Base-by-base conservation (phyloP, 2,888 invertebrate genomes). In the Portevinia maculata region DNA sequence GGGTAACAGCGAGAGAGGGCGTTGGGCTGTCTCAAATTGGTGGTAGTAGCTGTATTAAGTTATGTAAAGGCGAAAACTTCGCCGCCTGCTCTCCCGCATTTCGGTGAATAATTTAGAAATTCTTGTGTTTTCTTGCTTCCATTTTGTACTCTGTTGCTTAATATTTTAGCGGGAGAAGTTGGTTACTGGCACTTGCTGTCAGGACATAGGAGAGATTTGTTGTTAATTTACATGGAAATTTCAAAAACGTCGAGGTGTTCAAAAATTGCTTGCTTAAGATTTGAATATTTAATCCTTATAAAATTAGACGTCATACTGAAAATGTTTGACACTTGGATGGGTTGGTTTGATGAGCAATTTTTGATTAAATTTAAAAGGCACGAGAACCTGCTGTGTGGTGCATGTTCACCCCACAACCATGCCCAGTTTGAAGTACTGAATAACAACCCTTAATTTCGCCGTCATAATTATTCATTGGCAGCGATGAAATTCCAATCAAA, bases 211-310 rank as follows among this genome's bases (percentile, higher is more conserved):
- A 78, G 83, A 73, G 83, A 83, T 83, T 83, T 78, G 83, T 83
- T 83, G 83, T 83, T 83, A 83, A 83, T 83, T 83, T 83, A 67
- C 83, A 83, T 83, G 83, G 83, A 83, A 83, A 83, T 83, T 76
- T 78, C 78, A 83, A 78, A 83, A 83, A 73, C 76, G 78, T 83
- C 67, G 71, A 71, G 67, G 71, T 67, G 78, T 76, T 78, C 83
- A 83, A 76, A 78, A 83, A 83, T 83, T 83, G 78, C 78, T 83
- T 78, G 83, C 67, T 75, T 78, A 78, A 78, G 71, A 78, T 83
- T 83, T 83, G 78, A 83, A 83, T 83, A 83, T 83, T 83, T 83
- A 78, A 83, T 78, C 55, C 71, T 52, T 19, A 44, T 71, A 73
- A 83, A 83, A 78, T 83, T 78, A 83, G 83, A 81, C 75, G 75